Base-by-base conservation (phyloP, 2,888 invertebrate genomes). In the Psylliodes chrysocephalus region DNA sequence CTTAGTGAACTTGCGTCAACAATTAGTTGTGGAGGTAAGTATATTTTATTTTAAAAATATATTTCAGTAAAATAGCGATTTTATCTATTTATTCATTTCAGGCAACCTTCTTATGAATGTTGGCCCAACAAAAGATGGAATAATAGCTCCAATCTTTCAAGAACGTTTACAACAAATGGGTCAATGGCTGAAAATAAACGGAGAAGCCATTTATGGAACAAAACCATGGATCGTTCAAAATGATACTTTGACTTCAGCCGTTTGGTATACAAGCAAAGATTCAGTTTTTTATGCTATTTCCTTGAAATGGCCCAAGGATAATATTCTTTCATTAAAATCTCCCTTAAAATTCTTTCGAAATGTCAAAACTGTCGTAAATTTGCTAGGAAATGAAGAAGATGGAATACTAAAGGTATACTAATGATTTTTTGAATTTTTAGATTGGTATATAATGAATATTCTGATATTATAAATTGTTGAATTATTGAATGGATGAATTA, bases 101-200 rank as follows among this genome's bases (percentile, higher is more conserved):
- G 91, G 91, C 0, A 94, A 94, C 78, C 84, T 90, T 14, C 80
- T 94, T 12, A 87, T 94, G 77, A 96, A 96, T 77, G 87, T 96
- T 4, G 96, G 96, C 0, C 96, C 96, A 12, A 94, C 95, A 0
- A 92, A 91, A 77, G 93, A 94, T 73, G 96, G 96, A 2, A 90
- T 89, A 4, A 95, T 97, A 69, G 81, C 87, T 2, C 92, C 94
- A 0, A 91, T 96, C 77, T 95, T 91, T 82, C 91, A 95, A 84
- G 95, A 96, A 77, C 86, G 96, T 42, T 84, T 96, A 0, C 81
- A 87, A 8, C 86, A 89, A 70, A 86, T 96, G 72, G 96, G 96
- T 0, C 73, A 82, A 15, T 96, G 96, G 96, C 82, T 97, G 10
- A 76, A 82, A 1, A 82, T 77, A 8, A 96, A 96, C 75, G 96